Percentiles rank a stretch among this genome's conserved stretches.
Evolutionary conservation across 1,140 invertebrate genomes (phyloP).

Genomic region (Alviniconcha marisindica): DNA sequence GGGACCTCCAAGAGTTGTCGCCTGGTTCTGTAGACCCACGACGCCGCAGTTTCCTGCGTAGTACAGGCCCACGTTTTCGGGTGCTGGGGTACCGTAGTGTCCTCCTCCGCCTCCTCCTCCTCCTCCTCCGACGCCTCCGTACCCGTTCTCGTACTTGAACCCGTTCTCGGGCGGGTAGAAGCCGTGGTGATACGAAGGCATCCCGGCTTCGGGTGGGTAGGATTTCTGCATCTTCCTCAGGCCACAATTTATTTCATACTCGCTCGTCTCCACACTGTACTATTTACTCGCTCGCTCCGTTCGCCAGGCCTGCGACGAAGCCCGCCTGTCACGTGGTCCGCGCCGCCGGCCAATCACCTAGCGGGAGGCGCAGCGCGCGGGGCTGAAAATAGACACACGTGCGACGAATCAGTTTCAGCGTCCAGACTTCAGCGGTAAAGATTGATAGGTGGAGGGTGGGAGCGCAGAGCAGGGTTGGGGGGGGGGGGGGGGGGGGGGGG

Average conservation of each 20-base stretch:
- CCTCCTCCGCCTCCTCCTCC: constrained; percentile 26
- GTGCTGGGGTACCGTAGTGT: constrained; percentile 31
- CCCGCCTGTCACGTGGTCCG: constrained; percentile 1
- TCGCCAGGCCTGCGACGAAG: background rate
- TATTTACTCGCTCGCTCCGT: background rate
- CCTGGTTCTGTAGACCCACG: constrained; percentile 38
- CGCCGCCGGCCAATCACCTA: constrained; percentile 9
- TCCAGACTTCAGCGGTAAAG: background rate
- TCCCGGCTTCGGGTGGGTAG: constrained; percentile 47
- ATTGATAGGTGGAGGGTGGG: background rate
- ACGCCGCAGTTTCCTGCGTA: constrained; percentile 1
- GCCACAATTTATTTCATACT: constrained; percentile 65
- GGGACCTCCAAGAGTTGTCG: constrained; percentile 15
- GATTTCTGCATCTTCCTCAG: constrained; percentile 64
- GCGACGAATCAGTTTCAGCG: constrained; percentile 30
- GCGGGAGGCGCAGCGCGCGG: constrained; percentile 22
- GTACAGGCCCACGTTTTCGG: constrained; percentile 30
- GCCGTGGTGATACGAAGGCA: constrained; percentile 42
- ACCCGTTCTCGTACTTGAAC: constrained; percentile 56
- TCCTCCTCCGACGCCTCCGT: constrained; percentile 36
- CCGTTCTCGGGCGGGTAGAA: constrained; percentile 61
- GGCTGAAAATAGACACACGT: constrained; percentile 41
- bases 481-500: constrained; percentile 4
- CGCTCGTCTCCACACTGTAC: background rate
- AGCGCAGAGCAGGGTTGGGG: background rate